Conservation (phyloP, 1,140 invertebrate species). For the Heliothis subflexa region DNA sequence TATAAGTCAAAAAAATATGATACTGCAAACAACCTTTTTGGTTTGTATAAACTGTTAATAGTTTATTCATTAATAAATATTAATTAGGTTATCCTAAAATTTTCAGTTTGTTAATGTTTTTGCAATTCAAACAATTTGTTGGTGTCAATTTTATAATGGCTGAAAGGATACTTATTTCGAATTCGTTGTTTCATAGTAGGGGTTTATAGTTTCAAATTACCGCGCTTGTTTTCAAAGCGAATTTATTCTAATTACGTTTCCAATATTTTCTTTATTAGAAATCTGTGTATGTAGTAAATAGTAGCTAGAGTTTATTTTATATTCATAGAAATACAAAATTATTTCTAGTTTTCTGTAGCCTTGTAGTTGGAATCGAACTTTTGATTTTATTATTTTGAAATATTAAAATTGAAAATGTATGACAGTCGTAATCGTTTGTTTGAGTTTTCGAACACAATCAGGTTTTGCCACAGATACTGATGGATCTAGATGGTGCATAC, state of each 20-base stretch:
- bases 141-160: not conserved
- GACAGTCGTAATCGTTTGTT: too few species aligned
- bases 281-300: conserved; percentile 1
- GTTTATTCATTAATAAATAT: too few species aligned
- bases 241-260: conserved; percentile 31
- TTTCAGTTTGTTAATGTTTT: too few species aligned
- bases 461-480: too few species aligned
- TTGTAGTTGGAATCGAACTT: not conserved
- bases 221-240: conserved; percentile 20
- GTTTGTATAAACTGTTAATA: too few species aligned
- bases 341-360: conserved; percentile 1
- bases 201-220: conserved; percentile 36
- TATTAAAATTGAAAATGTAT: too few species aligned
- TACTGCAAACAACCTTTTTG: too few species aligned
- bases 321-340: conserved; percentile 19
- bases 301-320: not conserved
- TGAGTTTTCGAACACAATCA: too few species aligned
- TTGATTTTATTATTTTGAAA: not conserved
- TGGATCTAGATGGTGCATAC: too few species aligned
- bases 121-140: not conserved
- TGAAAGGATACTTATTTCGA: not conserved
- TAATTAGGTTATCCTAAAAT: too few species aligned
- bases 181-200: not conserved
- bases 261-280: conserved; percentile 23
- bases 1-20: too few species aligned